Conservation (phyloP, 1,140 invertebrate genomes). For the Zaprionus ornatus region DNA sequence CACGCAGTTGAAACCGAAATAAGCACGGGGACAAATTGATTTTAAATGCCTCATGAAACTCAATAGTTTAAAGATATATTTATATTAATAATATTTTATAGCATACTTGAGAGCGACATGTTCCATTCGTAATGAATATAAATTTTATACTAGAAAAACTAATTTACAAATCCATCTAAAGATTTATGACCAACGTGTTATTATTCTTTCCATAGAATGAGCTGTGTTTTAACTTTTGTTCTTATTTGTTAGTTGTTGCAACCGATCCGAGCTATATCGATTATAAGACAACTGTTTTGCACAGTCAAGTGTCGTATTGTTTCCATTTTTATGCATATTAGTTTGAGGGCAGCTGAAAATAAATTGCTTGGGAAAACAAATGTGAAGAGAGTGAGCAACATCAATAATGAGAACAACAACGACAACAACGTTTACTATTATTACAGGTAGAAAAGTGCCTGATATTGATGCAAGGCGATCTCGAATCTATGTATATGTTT, state of each 20-base stretch:
- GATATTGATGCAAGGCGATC: slow-evolving; percentile 26
- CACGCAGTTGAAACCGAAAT: slow-evolving; percentile 5
- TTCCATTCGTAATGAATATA: background rate
- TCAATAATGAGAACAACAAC: slow-evolving; percentile 9
- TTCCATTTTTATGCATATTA: background rate
- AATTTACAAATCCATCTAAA: background rate
- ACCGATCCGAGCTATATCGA: background rate
- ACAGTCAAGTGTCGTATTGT: background rate
- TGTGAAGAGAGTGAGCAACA: slow-evolving; percentile 14
- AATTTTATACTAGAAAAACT: background rate
- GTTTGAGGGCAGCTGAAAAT: slow-evolving; percentile 36
- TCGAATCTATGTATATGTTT: background rate
- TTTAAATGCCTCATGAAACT: slow-evolving; percentile 44
- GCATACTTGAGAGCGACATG: slow-evolving; percentile 48
- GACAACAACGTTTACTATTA: slow-evolving; percentile 19
- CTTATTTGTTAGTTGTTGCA: background rate
- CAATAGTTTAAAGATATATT: slow-evolving; percentile 8
- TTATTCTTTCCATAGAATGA: no score
- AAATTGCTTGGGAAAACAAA: slow-evolving; percentile 31
- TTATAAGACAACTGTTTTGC: background rate
- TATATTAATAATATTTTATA: slow-evolving; percentile 12
- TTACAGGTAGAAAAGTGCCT: slow-evolving; percentile 65
- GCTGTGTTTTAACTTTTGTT: background rate
- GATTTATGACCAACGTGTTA: background rate
- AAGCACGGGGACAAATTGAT: slow-evolving; percentile 51